Base-by-base conservation (phyloP, 2,888 invertebrate species). In the Drosophila atripex region DNA sequence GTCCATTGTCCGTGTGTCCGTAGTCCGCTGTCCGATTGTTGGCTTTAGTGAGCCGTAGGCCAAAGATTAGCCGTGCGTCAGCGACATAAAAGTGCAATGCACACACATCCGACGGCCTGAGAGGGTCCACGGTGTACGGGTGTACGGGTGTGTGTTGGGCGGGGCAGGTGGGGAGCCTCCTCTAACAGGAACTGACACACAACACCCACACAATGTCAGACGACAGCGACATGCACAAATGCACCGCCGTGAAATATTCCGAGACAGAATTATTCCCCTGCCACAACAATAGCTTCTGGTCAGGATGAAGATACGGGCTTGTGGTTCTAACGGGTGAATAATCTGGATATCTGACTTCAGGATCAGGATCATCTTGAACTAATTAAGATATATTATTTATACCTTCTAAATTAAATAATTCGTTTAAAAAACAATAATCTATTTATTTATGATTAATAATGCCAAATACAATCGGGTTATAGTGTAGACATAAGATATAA, bases 41-140 rank as follows among this genome's bases (percentile, higher is more conserved):
- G 80, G 70, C 65, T 68, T 75, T 70, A 47, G 72, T 68, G 49
- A 43, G 69, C 79, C 68, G 63, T 71, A 75, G 84, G 77, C 80
- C 73, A 75, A 80, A 77, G 86, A 86, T 86, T 80, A 86, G 80
- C 79, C 45, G 28, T 63, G 57, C 74, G 82, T 51, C 73, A 68
- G 69, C 78, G 74, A 76, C 74, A 76, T 72, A 78, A 86, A 83
- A 77, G 83, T 79, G 80, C 72, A 76, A 18, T 70, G 82, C 53
- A 72, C 47, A 68, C 71, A 73, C 47, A 49, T 38, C 41, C 39
- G 21, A 32, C 14, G 28, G 21, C 30, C 53, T 7, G 39, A 38
- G 52, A 38, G 35, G 18, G 18, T 25, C 38, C 8, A 6, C 16
- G 9, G 28, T 28, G 28, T 9, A 28, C 9, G 28, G 28, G 8